Conservation (phyloP, 2,888 invertebrate species). For the Teleiodes luculella region DNA sequence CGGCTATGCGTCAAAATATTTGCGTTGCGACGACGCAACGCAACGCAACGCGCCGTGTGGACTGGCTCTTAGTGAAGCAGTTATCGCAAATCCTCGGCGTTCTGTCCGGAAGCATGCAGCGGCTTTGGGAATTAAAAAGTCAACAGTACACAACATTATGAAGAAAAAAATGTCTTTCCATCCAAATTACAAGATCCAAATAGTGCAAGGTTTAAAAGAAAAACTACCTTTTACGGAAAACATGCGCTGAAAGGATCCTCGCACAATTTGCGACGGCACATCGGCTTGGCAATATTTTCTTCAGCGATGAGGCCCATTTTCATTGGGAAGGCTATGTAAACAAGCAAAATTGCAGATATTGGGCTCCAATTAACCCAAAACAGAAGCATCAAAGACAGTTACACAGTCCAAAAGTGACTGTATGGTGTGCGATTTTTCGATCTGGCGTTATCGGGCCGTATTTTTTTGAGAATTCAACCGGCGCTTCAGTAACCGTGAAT, state of each 20-base stretch:
- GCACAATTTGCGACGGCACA: neutral
- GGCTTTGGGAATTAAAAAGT: neutral
- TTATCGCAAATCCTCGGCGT: neutral
- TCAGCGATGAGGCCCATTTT: too few species aligned
- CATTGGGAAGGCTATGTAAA: conserved; percentile 5
- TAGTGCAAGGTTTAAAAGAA: conserved; percentile 4
- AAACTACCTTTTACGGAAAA: conserved; percentile 2
- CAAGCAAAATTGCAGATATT: conserved; percentile 4
- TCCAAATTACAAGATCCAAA: conserved; percentile 11
- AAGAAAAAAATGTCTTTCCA: neutral
- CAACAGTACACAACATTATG: neutral
- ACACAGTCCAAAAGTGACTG: conserved; percentile 12
- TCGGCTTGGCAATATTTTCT: neutral
- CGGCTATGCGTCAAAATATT: too few species aligned
- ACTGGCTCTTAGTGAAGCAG: too few species aligned
- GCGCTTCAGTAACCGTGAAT: conserved; percentile 8
- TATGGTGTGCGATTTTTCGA: conserved; percentile 6
- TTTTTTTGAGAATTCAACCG: conserved; percentile 10
- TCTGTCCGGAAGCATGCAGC: neutral
- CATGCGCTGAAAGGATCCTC: conserved; percentile 1
- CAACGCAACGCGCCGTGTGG: too few species aligned
- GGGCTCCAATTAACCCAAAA: conserved; percentile 12
- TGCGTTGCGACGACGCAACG: too few species aligned
- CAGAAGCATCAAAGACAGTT: conserved; percentile 6
- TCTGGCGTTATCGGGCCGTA: neutral